Evolutionary conservation across 2,113 vertebrate species (phyloP), one percentile per base, ranked within the genome.

Genomic region (Haemorhous mexicanus): DNA sequence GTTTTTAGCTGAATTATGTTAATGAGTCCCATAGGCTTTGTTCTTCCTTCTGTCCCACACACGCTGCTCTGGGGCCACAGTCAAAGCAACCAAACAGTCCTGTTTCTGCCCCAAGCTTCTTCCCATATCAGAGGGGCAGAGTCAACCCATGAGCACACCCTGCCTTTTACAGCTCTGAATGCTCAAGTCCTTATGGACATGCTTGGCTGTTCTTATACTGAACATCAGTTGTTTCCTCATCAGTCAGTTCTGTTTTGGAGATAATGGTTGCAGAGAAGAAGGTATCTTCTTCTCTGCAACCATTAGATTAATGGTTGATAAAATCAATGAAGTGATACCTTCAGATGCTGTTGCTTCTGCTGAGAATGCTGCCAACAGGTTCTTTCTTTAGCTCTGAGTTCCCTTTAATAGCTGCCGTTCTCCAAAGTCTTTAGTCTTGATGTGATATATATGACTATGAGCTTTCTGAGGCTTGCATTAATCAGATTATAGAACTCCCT

Each of bases 381-480:
- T 74, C 21, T 27, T 73, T 52, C 69, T 66, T 76, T 73, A 68
- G 66, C 44, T 50, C 35, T 27, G 16, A 56, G 41, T 86, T 88
- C 77, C 41, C 44, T 80, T 83, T 90, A 88, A 79, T 62, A 90
- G 41, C 37, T 90, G n/a, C 53, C 92, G n/a, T 61, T 76, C 41
- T 64, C 37, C 72, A n/a, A 92, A 90, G 53, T 69, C 24, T 90
- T 88, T 77, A 88, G 39, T 75, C 62, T 82, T 93, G 62, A 56
- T 72, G 53, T 66, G 41, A 58, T 91, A 66, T 30, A 46, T 91
- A 58, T 33, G 33, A 90, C 23, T 83, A 39, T 62, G 64, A 84
- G 47, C 64, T 91, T 91, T 72, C 30, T 35, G 64, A 91, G 69
- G 16, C 53, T 89, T 93, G 79, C 33, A 56, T 89, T 93, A 87